A percentile compares a stretch with the other conserved stretches of the same genome.
phyloP scores from a whole-genome alignment of 2,888 invertebrate species.

The Tuberolachnus salignus region DNA sequence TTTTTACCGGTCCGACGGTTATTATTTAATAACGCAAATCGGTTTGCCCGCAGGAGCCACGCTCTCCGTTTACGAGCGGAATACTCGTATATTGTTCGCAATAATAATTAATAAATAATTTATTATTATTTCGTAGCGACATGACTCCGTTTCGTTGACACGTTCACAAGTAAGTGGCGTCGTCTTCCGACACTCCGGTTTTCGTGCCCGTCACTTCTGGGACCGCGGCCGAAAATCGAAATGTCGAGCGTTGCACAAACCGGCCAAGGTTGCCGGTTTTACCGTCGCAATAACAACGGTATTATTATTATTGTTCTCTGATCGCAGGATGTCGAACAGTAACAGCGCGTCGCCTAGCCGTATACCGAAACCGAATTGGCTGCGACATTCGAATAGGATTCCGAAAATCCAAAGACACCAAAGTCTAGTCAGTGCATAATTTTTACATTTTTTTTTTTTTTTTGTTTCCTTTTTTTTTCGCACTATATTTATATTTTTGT shows the following conservation, averaged over 20 bases:
- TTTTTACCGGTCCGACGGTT: not conserved
- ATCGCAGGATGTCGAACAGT: constrained; percentile 42
- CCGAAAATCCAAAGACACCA: constrained; percentile 59
- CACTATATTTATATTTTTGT: too few species aligned
- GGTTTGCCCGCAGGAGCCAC: too few species aligned
- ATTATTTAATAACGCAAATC: too few species aligned
- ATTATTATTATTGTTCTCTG: not conserved
- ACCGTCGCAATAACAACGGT: not conserved
- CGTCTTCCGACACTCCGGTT: too few species aligned
- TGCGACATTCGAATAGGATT: constrained; percentile 18
- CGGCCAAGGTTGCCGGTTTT: not conserved
- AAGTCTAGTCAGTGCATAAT: constrained; percentile 59
- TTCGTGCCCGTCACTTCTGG: not conserved
- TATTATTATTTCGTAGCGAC: not conserved
- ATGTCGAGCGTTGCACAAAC: not conserved
- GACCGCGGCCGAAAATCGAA: not conserved
- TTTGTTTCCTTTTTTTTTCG: too few species aligned
- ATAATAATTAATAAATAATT: too few species aligned
- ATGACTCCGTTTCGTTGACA: too few species aligned
- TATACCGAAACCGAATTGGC: constrained; percentile 44
- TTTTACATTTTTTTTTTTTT: too few species aligned
- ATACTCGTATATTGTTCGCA: too few species aligned
- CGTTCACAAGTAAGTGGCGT: too few species aligned
- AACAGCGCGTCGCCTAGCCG: constrained; percentile 46
- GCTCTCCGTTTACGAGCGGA: too few species aligned